Evolutionary conservation across 1,140 invertebrate genomes (phyloP).

Genomic region (Drosophila novamexicana): DNA sequence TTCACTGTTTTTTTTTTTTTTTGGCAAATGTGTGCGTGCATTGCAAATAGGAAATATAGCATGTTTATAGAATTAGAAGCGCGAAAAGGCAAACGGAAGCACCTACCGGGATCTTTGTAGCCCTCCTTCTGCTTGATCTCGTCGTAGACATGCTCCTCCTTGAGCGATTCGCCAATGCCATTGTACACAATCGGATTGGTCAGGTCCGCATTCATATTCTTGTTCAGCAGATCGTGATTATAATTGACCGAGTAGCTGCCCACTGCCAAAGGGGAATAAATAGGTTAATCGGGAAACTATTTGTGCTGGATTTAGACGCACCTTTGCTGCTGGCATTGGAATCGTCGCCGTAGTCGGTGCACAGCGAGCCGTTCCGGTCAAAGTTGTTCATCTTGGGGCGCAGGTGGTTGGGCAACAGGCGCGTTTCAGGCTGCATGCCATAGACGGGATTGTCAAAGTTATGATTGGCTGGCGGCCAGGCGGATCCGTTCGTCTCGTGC

Average conservation of each 20-base stretch:
- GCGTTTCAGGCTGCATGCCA: slow-evolving; percentile 88
- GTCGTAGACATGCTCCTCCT: slow-evolving; percentile 94
- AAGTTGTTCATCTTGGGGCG: slow-evolving; percentile 85
- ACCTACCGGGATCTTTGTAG: slow-evolving; percentile 85
- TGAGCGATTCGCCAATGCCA: slow-evolving; percentile 89
- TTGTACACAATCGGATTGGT: slow-evolving; percentile 95
- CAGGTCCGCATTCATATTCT: slow-evolving; percentile 93
- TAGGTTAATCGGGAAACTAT: background rate
- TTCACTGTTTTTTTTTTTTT: slow-evolving; percentile 58
- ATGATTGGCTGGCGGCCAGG: slow-evolving; percentile 89
- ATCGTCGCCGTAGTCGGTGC: slow-evolving; percentile 66
- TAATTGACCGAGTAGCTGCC: slow-evolving; percentile 85
- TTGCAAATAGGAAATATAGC: slow-evolving; percentile 42
- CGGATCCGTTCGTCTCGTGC: slow-evolving; percentile 88
- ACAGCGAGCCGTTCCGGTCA: slow-evolving; percentile 52
- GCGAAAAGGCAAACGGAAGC: background rate
- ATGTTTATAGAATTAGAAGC: background rate
- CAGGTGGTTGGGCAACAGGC: slow-evolving; percentile 88
- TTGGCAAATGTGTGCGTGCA: slow-evolving; percentile 53
- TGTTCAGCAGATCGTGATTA: slow-evolving; percentile 87
- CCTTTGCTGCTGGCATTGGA: slow-evolving; percentile 80
- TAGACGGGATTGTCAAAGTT: slow-evolving; percentile 98
- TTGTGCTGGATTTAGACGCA: slow-evolving; percentile 13
- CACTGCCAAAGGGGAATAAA: slow-evolving; percentile 71
- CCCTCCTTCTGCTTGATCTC: slow-evolving; percentile 94